Evolutionary conservation across 2,113 vertebrate genomes (phyloP), one percentile per base, ranked within the genome.

Genomic region (Ciconia maguari): DNA sequence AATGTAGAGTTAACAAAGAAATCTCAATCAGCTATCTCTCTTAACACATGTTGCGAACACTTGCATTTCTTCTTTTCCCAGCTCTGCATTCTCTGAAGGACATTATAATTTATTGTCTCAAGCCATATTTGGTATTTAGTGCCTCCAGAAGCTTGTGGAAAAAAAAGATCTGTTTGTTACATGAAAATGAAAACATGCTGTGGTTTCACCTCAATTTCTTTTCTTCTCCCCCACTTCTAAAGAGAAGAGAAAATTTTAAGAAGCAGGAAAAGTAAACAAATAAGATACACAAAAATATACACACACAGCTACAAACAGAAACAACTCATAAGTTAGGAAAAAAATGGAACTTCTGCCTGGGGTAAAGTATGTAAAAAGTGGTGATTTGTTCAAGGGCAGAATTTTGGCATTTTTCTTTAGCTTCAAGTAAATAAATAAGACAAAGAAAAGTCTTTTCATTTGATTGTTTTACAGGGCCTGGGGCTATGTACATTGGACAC

Each of bases 381-480:
- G 78, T 91, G 83, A 86, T 96, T 95, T 94, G 92, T 97, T 93
- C 87, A 95, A 92, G 96, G 89, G 77, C 64, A 92, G 87, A 93
- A 91, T 65, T 95, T 71, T 95, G 94, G 94, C 91, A 85, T 95
- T 95, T 83, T 96, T 95, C 79, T 95, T 94, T 94, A 94, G 80
- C 83, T 97, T 92, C 91, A 95, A 96, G 96, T 95, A 95, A 94
- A 90, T 96, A 96, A 97, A 83, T 79, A 94, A 96, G 81, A 94
- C 91, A 95, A 97, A 97, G 95, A 96, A 68, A 97, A 93, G 88
- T 48, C 93, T 95, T 96, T 96, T 96, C 96, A 96, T 95, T 87
- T 93, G 96, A 97, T 96, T 95, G 96, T 91, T 96, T 95, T 93
- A 26, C 58, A 58, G 83, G 25, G 94, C 97, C 91, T 30, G 62